These are phyloP conservation scores for Eulemur coronatus DNA, from an alignment of 2,797 vertebrate species.

Conservation along the genomic window DNA sequence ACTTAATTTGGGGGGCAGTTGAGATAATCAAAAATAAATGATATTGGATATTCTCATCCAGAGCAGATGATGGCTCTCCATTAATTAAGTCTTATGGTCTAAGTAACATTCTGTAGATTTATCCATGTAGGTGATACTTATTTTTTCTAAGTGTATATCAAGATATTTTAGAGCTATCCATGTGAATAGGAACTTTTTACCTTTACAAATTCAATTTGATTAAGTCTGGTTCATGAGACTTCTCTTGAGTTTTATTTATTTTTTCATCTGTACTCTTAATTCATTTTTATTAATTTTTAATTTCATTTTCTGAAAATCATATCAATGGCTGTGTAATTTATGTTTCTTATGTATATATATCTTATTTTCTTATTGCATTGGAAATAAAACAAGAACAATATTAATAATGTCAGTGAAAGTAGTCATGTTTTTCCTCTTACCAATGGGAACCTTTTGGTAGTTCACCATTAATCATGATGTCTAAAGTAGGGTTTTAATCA, in stretches of 20 bases:
- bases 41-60: background rate
- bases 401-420: background rate
- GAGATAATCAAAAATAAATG: background rate
- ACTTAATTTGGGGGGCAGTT: background rate
- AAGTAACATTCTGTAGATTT: background rate
- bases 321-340: background rate
- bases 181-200: background rate
- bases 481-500: constrained; percentile 1
- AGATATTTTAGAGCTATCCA: background rate
- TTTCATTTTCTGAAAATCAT: background rate
- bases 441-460: background rate
- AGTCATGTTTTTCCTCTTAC: background rate
- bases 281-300: background rate
- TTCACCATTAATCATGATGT: background rate
- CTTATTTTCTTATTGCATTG: constrained; percentile 44
- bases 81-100: background rate
- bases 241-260: background rate
- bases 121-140: background rate
- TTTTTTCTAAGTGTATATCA: background rate
- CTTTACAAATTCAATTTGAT: background rate
- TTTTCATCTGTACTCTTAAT: background rate
- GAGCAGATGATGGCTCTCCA: background rate
- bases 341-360: background rate
- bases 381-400: background rate
- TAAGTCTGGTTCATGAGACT: background rate